These are phyloP conservation scores for Anthonomus grandis DNA, from an alignment of 1,140 invertebrate genomes.

Conservation along the genomic window DNA sequence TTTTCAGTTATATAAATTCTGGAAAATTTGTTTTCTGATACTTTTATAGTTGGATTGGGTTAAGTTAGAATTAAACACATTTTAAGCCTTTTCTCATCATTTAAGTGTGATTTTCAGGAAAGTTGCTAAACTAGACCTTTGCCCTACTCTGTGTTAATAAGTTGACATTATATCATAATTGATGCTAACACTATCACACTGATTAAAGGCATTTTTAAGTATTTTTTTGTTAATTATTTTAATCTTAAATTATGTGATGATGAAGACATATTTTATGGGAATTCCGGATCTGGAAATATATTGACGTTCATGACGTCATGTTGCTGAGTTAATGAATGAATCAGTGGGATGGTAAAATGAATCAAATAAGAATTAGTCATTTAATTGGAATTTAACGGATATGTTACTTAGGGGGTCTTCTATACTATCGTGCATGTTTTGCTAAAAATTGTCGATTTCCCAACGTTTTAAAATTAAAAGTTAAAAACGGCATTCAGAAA, in stretches of 20 bases:
- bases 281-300: constrained; percentile 7
- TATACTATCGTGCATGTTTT: too few species aligned
- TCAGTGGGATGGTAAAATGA: not conserved
- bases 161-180: not conserved
- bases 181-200: not conserved
- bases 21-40: too few species aligned
- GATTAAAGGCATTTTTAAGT: not conserved
- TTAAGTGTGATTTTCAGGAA: too few species aligned
- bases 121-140: too few species aligned
- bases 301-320: constrained; percentile 21
- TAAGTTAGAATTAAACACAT: not conserved
- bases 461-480: constrained; percentile 34
- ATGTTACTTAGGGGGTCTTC: not conserved
- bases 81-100: not conserved
- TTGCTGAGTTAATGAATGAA: constrained; percentile 8
- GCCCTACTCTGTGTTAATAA: too few species aligned
- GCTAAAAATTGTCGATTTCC: too few species aligned
- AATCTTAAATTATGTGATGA: too few species aligned
- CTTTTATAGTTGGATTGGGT: too few species aligned
- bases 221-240: not conserved
- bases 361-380: too few species aligned
- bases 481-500: constrained; percentile 26
- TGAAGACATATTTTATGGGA: not conserved
- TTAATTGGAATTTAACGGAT: too few species aligned
- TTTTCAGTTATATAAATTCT: too few species aligned